phyloP scores from a whole-genome alignment of 2,888 invertebrate genomes.

The Polylopha cassiicola region DNA sequence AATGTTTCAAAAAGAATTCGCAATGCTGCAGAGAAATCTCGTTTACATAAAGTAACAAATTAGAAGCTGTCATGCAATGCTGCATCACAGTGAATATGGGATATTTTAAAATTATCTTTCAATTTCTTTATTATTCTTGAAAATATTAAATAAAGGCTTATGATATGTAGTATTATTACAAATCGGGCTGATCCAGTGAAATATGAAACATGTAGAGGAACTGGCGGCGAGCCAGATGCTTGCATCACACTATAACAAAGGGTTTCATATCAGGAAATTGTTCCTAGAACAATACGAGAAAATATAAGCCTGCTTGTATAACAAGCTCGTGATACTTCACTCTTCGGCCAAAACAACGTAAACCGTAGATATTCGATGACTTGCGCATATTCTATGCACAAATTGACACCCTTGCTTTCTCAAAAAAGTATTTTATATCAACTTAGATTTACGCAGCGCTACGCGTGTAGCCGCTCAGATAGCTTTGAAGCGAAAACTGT shows the following conservation, averaged over 20 bases:
- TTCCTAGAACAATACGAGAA: slow-evolving; percentile 62
- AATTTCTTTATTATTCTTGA: slow-evolving; percentile 27
- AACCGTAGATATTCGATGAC: slow-evolving; percentile 28
- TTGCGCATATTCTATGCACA: not conserved
- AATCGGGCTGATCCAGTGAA: slow-evolving; percentile 65
- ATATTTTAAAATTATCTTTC: no score
- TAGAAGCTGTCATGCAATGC: no score
- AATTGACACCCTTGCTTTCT: no score
- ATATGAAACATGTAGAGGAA: slow-evolving; percentile 66
- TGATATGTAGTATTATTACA: slow-evolving; percentile 50
- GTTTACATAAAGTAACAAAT: no score
- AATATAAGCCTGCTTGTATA: slow-evolving; percentile 45
- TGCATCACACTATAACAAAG: slow-evolving; percentile 66
- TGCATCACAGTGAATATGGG: no score
- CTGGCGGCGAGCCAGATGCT: slow-evolving; percentile 66
- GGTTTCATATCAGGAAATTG: slow-evolving; percentile 68
- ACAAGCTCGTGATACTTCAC: slow-evolving; percentile 35
- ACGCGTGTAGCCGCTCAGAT: no score
- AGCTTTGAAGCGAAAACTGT: no score
- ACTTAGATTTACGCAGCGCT: no score
- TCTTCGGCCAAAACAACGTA: slow-evolving; percentile 33
- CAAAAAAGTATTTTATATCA: no score
- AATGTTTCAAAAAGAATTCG: no score
- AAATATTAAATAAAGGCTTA: slow-evolving; percentile 21
- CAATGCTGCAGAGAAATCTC: no score